Conservation (phyloP, 2,797 vertebrate genomes). For the Ptychadena robeensis region DNA sequence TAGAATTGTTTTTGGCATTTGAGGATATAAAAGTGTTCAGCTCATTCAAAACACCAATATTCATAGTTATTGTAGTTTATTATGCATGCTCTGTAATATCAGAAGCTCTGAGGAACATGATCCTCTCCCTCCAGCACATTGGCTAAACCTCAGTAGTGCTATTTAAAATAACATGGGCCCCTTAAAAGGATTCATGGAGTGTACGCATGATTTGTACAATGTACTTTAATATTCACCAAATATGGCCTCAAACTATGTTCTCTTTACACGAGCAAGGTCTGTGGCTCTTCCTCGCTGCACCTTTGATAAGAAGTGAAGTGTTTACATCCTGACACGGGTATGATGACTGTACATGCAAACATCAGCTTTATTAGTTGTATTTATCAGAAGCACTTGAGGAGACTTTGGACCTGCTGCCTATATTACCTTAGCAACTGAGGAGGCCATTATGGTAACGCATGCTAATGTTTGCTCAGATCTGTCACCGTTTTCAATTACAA, state of each 20-base stretch:
- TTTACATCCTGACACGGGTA: conserved; percentile 49
- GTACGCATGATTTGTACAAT: neutral
- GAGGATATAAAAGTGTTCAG: neutral
- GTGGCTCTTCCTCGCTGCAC: neutral
- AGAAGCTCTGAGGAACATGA: no score
- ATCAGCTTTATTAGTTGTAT: conserved; percentile 48
- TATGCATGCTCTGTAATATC: no score
- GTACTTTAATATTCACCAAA: conserved; percentile 5
- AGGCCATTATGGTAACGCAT: conserved; percentile 45
- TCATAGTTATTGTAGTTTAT: neutral
- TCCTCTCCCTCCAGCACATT: neutral
- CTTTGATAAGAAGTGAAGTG: conserved; percentile 44
- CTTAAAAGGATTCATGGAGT: neutral
- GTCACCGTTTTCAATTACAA: conserved; percentile 29
- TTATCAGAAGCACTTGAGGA: conserved; percentile 42
- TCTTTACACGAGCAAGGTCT: conserved; percentile 14
- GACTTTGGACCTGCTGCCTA: conserved; percentile 49
- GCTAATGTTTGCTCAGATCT: conserved; percentile 46
- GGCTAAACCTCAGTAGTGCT: neutral
- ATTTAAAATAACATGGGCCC: neutral
- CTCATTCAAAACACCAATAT: no score
- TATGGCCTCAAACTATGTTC: conserved; percentile 17
- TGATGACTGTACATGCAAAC: conserved; percentile 41
- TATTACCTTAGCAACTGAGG: conserved; percentile 49
- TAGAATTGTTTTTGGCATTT: neutral